These are phyloP conservation scores for Sigmodon hispidus DNA, from an alignment of 2,113 vertebrate genomes.

Conservation along the genomic window DNA sequence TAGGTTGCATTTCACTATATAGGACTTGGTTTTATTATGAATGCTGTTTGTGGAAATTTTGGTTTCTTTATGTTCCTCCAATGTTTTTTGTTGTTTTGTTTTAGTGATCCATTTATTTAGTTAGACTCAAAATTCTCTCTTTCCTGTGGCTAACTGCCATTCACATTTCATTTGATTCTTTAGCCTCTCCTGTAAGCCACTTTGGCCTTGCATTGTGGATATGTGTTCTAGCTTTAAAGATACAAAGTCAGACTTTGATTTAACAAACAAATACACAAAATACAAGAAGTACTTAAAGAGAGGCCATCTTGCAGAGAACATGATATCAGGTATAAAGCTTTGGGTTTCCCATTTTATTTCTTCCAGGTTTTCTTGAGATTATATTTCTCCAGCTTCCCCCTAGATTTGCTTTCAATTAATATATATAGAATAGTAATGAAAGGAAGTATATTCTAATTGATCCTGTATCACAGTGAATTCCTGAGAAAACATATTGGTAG, in stretches of 20 bases:
- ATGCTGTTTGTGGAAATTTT: constrained; percentile 44
- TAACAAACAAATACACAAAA: background rate
- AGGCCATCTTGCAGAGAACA: too few species aligned
- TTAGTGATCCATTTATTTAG: constrained; percentile 14
- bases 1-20: constrained; percentile 10
- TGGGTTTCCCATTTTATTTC: too few species aligned
- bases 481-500: constrained; percentile 50
- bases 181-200: background rate
- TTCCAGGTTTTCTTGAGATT: background rate
- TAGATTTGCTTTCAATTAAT: constrained; percentile 25
- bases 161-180: constrained; percentile 20
- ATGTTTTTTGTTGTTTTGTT: constrained; percentile 42
- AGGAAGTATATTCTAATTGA: constrained; percentile 17
- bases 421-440: background rate
- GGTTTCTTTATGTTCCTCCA: constrained; percentile 23
- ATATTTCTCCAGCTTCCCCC: constrained; percentile 38
- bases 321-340: too few species aligned
- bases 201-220: background rate
- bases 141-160: background rate
- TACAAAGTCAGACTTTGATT: background rate
- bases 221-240: background rate
- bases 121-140: constrained; percentile 21
- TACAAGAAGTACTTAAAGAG: too few species aligned
- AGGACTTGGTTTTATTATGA: constrained; percentile 1
- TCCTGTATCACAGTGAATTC: constrained; percentile 57